Conservation (phyloP, 1,140 invertebrate species). For the Orchesella cincta region DNA sequence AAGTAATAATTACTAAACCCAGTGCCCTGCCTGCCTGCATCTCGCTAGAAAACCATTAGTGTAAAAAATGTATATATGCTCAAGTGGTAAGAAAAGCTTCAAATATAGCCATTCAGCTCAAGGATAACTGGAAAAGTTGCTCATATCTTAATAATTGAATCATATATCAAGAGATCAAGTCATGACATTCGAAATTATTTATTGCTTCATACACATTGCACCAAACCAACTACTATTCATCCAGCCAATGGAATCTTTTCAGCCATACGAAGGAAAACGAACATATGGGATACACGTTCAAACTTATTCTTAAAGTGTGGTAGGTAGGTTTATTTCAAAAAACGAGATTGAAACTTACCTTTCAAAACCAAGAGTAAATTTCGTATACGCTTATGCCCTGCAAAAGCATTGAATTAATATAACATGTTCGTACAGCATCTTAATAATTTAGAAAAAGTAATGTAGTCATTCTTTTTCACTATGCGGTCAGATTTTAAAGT, state of each 20-base stretch:
- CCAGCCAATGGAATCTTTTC: too few relatives aligned
- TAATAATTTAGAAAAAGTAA: slow-evolving; percentile 11
- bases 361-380: too few relatives aligned
- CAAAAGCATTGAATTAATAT: too few relatives aligned
- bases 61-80: background rate
- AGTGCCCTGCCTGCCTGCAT: background rate
- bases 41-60: background rate
- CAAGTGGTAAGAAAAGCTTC: background rate
- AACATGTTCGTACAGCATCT: background rate
- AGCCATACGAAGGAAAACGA: too few relatives aligned
- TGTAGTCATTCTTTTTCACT: background rate
- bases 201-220: slow-evolving; percentile 21
- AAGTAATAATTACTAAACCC: slow-evolving; percentile 6
- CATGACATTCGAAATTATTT: slow-evolving; percentile 25
- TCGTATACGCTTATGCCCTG: too few relatives aligned
- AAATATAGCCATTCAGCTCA: slow-evolving; percentile 26
- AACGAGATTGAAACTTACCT: too few relatives aligned
- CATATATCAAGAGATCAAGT: slow-evolving; percentile 29
- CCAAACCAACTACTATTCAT: too few relatives aligned
- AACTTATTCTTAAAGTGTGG: too few relatives aligned
- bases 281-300: too few relatives aligned
- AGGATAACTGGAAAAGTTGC: slow-evolving; percentile 28
- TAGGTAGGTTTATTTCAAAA: too few relatives aligned
- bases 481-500: background rate
- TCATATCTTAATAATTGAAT: slow-evolving; percentile 30